These are phyloP conservation scores for Eufriesea mexicana DNA, from an alignment of 1,140 invertebrate genomes.

Conservation along the genomic window DNA sequence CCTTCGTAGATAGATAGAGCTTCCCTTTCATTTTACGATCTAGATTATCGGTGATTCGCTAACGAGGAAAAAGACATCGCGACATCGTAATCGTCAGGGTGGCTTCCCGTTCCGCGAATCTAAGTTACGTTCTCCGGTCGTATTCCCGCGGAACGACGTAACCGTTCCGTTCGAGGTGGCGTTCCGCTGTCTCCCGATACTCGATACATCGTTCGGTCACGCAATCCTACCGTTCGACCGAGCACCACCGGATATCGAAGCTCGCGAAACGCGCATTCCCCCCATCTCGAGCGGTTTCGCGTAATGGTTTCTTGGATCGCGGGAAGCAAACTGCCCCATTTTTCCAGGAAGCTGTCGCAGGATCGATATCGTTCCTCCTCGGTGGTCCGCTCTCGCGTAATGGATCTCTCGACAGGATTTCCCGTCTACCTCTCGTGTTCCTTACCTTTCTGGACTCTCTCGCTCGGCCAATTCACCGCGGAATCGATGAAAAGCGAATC, in stretches of 20 bases:
- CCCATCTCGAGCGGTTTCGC: background rate
- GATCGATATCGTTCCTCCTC: no score
- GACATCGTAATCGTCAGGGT: background rate
- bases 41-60: no score
- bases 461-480: no score
- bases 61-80: no score
- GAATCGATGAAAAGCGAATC: no score
- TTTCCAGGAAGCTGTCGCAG: background rate
- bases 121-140: no score
- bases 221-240: background rate
- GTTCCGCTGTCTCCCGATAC: background rate
- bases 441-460: no score
- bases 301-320: background rate
- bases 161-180: background rate
- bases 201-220: background rate
- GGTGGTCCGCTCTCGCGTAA: no score
- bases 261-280: no score
- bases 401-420: no score
- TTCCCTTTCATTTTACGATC: background rate
- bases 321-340: background rate
- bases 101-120: background rate
- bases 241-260: background rate
- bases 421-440: no score
- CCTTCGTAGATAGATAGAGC: slow-evolving; percentile 11
- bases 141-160: background rate